These are phyloP conservation scores for Caenorhabditis sinica DNA, from an alignment of 2,888 invertebrate species.

Conservation along the genomic window DNA sequence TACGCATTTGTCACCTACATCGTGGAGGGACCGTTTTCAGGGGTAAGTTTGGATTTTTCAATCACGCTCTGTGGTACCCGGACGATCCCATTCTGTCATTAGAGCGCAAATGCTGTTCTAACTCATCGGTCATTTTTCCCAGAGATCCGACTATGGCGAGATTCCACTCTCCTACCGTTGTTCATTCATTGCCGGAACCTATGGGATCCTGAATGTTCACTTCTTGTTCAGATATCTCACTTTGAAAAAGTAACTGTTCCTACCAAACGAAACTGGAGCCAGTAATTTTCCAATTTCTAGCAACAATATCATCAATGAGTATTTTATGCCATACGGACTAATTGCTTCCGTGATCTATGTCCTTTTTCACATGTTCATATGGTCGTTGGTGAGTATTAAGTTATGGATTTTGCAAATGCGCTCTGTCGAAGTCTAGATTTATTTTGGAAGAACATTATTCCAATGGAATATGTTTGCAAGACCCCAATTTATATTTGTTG, in stretches of 20 bases:
- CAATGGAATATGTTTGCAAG: no score
- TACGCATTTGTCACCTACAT: slow-evolving; percentile 18
- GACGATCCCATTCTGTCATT: no score
- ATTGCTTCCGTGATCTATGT: slow-evolving; percentile 11
- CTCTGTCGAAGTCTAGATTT: no score
- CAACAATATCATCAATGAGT: slow-evolving; percentile 20
- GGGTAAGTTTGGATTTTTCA: background rate
- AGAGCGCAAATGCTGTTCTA: background rate
- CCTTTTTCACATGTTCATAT: slow-evolving; percentile 19
- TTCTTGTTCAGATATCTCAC: slow-evolving; percentile 40
- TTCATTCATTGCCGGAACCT: slow-evolving; percentile 41
- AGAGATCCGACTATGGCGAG: slow-evolving; percentile 35
- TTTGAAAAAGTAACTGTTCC: slow-evolving; percentile 3
- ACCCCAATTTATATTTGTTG: no score
- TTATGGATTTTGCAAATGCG: no score
- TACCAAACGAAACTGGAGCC: background rate
- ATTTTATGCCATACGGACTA: slow-evolving; percentile 43
- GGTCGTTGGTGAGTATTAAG: slow-evolving; percentile 8
- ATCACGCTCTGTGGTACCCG: no score
- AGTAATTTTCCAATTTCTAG: background rate
- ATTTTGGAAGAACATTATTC: no score
- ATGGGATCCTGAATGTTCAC: slow-evolving; percentile 38
- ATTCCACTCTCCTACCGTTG: slow-evolving; percentile 20
- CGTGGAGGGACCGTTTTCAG: slow-evolving; percentile 22
- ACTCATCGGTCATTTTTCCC: background rate